A percentile compares a stretch with the other conserved stretches of the same genome.
Conservation (phyloP, 2,797 vertebrate genomes). For the Sebastes taczanowskii region DNA sequence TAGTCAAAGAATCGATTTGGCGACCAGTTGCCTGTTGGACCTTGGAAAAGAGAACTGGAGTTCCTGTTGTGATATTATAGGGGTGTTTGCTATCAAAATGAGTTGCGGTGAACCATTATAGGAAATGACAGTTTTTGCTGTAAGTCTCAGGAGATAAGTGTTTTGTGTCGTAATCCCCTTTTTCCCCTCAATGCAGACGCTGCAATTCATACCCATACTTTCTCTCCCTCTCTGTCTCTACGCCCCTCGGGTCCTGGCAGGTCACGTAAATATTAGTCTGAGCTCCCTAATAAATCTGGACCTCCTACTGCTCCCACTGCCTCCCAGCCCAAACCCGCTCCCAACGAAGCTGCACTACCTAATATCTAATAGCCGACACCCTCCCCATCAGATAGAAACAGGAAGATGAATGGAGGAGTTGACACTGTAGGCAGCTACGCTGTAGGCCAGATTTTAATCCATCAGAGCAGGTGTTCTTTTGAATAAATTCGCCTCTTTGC, state of each 20-base stretch:
- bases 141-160: conserved; percentile 26
- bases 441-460: conserved; percentile 48
- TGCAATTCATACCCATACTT: conserved; percentile 40
- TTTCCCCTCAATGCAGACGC: conserved; percentile 7
- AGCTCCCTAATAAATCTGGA: conserved; percentile 70
- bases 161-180: conserved; percentile 38
- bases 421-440: conserved; percentile 35
- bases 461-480: conserved; percentile 60
- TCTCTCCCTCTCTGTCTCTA: conserved; percentile 29
- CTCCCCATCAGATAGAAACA: conserved; percentile 9
- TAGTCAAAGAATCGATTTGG: conserved; percentile 7
- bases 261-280: conserved; percentile 74
- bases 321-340: conserved; percentile 22
- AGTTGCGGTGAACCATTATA: conserved; percentile 1
- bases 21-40: background rate
- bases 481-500: conserved; percentile 27
- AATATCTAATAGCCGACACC: conserved; percentile 38
- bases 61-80: background rate
- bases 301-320: conserved; percentile 51
- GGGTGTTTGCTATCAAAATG: background rate
- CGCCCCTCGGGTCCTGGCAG: conserved; percentile 50
- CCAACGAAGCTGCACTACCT: conserved; percentile 31
- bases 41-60: background rate
- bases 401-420: conserved; percentile 38
- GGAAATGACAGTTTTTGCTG: background rate